Base-by-base conservation (phyloP, 2,113 vertebrate species). In the Melanerpes aurifrons region DNA sequence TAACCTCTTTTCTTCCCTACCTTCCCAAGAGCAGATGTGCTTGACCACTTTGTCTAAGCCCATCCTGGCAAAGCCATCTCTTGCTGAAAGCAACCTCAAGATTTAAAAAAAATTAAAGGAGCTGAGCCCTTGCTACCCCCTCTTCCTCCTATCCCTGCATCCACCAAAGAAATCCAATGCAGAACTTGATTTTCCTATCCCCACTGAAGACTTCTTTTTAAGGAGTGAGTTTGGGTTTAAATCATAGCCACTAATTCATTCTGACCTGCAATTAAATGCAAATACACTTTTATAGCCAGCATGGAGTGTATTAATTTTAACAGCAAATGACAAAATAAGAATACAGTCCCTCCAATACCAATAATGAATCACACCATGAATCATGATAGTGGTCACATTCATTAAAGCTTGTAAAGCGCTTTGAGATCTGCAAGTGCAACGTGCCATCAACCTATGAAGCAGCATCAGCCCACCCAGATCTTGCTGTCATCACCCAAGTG, bases 11-110 rank as follows among this genome's bases (percentile, higher is more conserved):
- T 98, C 98, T 98, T 97, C 95, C 91, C 96, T 97, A 98, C 98
- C 98, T 97, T 98, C 97, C 96, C 97, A 91, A 84, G 96, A 98
- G 97, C 97, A 98, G 98, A 98, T 98, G 98, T 98, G 97, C 97
- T 98, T 98, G 98, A 98, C 98, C 98, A 98, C 97, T 98, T 96
- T 97, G 97, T 96, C 95, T 98, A 97, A 98, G 94, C 96, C 97
- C 96, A 95, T 98, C 97, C 97, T 95, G 96, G 96, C 96, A 97
- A 97, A 97, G 96, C 96, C 96, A 97, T 97, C 96, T 97, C 92
- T 96, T 8, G 28, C 92, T 96, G 94, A 96, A 97, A 97, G 91
- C 88, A 82, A 53, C 24, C 66, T 90, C 81, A 70, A 89, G 80
- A 94, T 92, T 80, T 87, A 5, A 69, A 83, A 43, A 56, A 43